Conservation (phyloP, 1,140 invertebrate species). For the Leptinotarsa undecemlineata region DNA sequence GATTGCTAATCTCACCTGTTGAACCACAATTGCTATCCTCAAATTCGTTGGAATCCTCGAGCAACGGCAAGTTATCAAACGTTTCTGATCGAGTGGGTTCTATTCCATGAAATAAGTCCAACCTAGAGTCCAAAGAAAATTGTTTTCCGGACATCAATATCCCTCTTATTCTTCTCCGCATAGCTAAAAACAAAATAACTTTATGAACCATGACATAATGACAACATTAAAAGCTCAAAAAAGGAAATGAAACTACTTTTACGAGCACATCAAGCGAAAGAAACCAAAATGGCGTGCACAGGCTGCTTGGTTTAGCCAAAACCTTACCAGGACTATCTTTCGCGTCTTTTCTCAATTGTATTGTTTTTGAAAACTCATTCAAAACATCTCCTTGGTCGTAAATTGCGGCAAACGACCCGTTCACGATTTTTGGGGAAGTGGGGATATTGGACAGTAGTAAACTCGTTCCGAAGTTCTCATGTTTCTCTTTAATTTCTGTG, state of each 20-base stretch:
- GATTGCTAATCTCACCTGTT: conserved; percentile 31
- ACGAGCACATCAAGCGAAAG: background rate
- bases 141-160: conserved; percentile 88
- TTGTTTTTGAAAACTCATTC: conserved; percentile 76
- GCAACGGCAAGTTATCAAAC: conserved; percentile 60
- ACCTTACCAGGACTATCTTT: conserved; percentile 79
- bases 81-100: conserved; percentile 51
- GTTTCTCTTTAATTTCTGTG: conserved; percentile 77
- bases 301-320: background rate
- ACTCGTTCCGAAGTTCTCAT: conserved; percentile 90
- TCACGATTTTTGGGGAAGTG: conserved; percentile 96
- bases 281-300: background rate
- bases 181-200: conserved; percentile 57
- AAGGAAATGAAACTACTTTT: background rate
- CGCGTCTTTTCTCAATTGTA: conserved; percentile 66
- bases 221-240: background rate
- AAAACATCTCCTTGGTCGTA: conserved; percentile 87
- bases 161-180: conserved; percentile 80
- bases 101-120: conserved; percentile 82
- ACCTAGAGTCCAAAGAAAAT: conserved; percentile 87
- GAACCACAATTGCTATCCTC: conserved; percentile 45
- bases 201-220: background rate
- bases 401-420: conserved; percentile 93
- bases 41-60: conserved; percentile 57
- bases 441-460: conserved; percentile 90